Base-by-base conservation (phyloP, 1,140 invertebrate species). In the Lasaia peninsularis region DNA sequence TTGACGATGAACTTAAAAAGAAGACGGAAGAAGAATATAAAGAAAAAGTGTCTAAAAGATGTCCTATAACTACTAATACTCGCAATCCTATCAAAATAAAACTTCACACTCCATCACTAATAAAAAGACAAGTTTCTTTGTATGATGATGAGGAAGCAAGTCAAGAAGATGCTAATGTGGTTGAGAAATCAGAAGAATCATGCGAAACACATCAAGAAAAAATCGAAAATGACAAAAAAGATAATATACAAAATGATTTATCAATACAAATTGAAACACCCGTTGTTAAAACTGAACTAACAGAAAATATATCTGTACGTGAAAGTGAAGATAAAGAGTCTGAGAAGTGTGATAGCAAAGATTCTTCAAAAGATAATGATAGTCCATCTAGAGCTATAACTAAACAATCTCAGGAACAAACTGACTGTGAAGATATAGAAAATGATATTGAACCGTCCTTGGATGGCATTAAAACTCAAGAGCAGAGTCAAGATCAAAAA, bases 1-100 rank as follows among this genome's bases (percentile, higher is more conserved):
- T 10, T 14, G 62, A 71, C 10, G 50, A 54, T 21, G 61, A 56
- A 18, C 54, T 61, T n/a, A 75, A 68, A 37, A 84, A 64, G 33
- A 80, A 73, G 54, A 69, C 67, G 0, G 76, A 78, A 7, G 75
- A 84, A 51, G 78, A 86, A 35, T 83, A 79, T 35, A 83, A 86
- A 35, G 85, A 86, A 58, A 84, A 83, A 50, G 71, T 86, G 2
- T 85, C 83, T 0, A 84, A 85, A 31, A 56, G 83, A 33, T 88
- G 86, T 61, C 86, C 84, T 0, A 86, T 88, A 34, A 88, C 83
- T 1, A 78, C 77, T 1, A 80, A 78, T 40, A 79, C 83, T 4
- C 67, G 86, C 3, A 84, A 83, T 53, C 87, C 87, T n/a, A 89
- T 88, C 14, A 88, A 87, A 60, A 88, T 89, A 12, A 88, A 88